phyloP scores from a whole-genome alignment of 2,797 vertebrate genomes.

The Zonotrichia albicollis region DNA sequence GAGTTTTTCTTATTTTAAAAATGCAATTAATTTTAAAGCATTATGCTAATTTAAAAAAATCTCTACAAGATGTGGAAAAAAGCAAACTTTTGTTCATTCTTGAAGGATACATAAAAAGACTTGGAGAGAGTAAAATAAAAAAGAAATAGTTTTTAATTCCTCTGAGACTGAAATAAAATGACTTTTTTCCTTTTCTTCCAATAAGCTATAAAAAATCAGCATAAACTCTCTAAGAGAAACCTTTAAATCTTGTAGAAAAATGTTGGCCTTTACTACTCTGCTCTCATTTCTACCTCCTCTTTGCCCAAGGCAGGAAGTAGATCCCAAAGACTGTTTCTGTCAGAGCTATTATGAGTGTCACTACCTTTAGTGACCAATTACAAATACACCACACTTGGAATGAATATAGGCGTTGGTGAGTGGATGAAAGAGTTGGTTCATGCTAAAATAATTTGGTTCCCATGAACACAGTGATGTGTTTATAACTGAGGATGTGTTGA shows the following conservation, averaged over 20 bases:
- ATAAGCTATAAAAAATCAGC: background rate
- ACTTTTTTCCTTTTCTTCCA: background rate
- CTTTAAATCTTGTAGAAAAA: background rate
- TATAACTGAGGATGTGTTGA: background rate
- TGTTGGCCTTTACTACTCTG: background rate
- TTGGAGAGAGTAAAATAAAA: background rate
- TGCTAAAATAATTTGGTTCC: background rate
- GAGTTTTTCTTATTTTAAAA: slow-evolving; percentile 5
- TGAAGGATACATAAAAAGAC: background rate
- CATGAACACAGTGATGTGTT: background rate
- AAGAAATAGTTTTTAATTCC: background rate
- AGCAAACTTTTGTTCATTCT: background rate
- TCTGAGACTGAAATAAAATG: background rate
- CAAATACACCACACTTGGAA: background rate
- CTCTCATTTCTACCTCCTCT: background rate
- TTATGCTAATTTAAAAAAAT: background rate
- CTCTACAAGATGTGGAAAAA: background rate
- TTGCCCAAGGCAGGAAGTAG: background rate
- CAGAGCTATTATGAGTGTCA: background rate
- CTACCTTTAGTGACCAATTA: background rate
- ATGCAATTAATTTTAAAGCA: slow-evolving; percentile 30
- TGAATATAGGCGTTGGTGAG: background rate
- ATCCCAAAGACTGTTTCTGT: background rate
- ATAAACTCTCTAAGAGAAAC: background rate
- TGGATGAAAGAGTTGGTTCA: background rate